Evolutionary conservation across 1,140 invertebrate genomes (phyloP).

Genomic region (Magallana ariakensis): DNA sequence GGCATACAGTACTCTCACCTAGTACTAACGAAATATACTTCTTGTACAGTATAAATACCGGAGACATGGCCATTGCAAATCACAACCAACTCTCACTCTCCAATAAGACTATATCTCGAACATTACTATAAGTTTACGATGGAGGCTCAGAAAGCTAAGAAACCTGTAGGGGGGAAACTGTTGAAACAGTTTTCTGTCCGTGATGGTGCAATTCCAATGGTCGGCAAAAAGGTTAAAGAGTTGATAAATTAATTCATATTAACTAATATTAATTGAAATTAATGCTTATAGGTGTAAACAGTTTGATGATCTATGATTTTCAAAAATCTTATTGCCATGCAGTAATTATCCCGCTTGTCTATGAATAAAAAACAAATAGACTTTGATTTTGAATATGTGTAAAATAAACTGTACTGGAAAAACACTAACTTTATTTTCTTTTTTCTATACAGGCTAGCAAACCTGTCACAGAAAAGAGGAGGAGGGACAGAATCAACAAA

Average conservation of each 20-base stretch:
- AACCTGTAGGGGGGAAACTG: background rate
- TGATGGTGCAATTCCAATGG: background rate
- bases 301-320: too few relatives aligned
- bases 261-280: too few relatives aligned
- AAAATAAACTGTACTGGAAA: too few relatives aligned
- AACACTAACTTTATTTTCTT: too few relatives aligned
- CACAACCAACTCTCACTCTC: background rate
- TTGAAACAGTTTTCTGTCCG: background rate
- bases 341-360: too few relatives aligned
- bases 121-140: background rate
- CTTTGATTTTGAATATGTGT: too few relatives aligned
- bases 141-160: background rate
- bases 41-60: background rate
- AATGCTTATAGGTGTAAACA: too few relatives aligned
- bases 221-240: background rate
- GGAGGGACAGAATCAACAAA: constrained; percentile 91
- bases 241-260: too few relatives aligned
- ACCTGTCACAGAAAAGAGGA: constrained; percentile 93
- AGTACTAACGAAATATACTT: background rate
- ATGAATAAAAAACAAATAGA: too few relatives aligned
- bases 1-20: background rate
- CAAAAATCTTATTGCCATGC: too few relatives aligned
- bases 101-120: background rate
- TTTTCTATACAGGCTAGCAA: constrained; percentile 86
- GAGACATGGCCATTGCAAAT: background rate